A percentile compares a stretch with the other conserved stretches of the same genome.
These are phyloP conservation scores for Odontamblyopus rebecca DNA, from an alignment of 2,797 vertebrate genomes.

Conservation along the genomic window DNA sequence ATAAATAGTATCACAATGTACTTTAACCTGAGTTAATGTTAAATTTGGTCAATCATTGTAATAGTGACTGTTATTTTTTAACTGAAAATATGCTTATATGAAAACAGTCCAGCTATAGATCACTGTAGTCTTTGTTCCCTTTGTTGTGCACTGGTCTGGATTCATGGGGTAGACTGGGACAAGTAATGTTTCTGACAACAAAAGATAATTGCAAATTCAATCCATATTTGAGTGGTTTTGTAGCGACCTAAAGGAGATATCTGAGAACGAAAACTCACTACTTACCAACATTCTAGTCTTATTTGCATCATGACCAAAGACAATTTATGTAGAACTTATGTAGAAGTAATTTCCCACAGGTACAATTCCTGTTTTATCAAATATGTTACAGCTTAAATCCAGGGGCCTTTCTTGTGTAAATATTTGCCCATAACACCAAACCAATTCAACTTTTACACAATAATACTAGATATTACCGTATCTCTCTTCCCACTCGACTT, in stretches of 20 bases:
- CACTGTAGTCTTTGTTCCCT: background rate
- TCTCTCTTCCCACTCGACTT: background rate
- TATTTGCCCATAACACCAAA: background rate
- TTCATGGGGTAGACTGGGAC: no score
- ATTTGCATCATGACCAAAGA: background rate
- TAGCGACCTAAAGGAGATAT: no score
- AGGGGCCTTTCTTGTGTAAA: background rate
- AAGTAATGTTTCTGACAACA: no score
- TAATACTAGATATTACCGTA: background rate
- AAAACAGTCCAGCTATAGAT: background rate
- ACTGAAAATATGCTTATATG: background rate
- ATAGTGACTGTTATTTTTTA: background rate
- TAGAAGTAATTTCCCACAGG: no score
- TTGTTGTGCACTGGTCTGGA: no score
- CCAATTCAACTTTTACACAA: background rate
- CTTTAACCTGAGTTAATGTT: no score
- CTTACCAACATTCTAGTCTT: background rate
- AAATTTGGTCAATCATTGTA: background rate
- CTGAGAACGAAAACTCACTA: background rate
- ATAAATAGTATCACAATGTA: no score
- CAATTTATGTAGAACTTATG: background rate
- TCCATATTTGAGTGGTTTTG: no score
- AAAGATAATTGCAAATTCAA: no score
- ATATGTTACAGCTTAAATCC: background rate
- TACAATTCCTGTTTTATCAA: background rate